Percentiles rank a stretch among this genome's conserved stretches.
Conservation (phyloP, 2,113 vertebrate genomes). For the Zeus faber region DNA sequence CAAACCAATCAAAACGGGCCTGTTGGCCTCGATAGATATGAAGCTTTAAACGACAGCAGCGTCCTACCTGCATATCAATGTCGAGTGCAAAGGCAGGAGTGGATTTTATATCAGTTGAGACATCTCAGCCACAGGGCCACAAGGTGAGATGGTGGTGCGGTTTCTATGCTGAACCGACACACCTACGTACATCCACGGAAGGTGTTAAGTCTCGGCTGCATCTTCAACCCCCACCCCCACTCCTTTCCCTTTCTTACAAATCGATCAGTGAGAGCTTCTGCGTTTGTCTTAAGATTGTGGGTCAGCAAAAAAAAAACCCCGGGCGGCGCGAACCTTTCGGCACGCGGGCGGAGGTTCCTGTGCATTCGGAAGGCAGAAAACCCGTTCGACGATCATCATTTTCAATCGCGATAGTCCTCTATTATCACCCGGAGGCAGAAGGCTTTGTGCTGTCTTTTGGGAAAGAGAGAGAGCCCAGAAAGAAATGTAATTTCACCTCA, state of each 20-base stretch:
- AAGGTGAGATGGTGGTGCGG: slow-evolving; percentile 13
- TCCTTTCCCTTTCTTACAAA: slow-evolving; percentile 27
- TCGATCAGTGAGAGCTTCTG: slow-evolving; percentile 39
- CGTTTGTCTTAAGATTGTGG: slow-evolving; percentile 52
- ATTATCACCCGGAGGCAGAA: too few species aligned
- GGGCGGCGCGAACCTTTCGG: slow-evolving; percentile 26
- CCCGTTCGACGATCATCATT: too few species aligned
- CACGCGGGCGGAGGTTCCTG: slow-evolving; percentile 10
- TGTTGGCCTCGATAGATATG: slow-evolving; percentile 30
- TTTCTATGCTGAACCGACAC: not conserved
- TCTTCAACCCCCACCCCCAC: not conserved
- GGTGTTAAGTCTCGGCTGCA: slow-evolving; percentile 12
- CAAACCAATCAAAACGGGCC: slow-evolving; percentile 43
- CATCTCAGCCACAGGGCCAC: slow-evolving; percentile 9
- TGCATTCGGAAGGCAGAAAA: not conserved
- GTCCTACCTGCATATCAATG: slow-evolving; percentile 20
- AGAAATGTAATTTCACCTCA: too few species aligned
- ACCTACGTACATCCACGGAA: too few species aligned
- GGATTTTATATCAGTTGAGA: slow-evolving; percentile 20
- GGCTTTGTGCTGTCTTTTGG: too few species aligned
- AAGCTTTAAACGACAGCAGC: slow-evolving; percentile 29
- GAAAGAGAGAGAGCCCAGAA: too few species aligned
- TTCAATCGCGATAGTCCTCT: too few species aligned
- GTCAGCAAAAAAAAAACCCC: slow-evolving; percentile 59
- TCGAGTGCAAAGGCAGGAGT: slow-evolving; percentile 17